Percentiles rank a stretch among this genome's conserved stretches.
Evolutionary conservation across 2,888 invertebrate genomes (phyloP).

Genomic region (Pollenia amentaria): DNA sequence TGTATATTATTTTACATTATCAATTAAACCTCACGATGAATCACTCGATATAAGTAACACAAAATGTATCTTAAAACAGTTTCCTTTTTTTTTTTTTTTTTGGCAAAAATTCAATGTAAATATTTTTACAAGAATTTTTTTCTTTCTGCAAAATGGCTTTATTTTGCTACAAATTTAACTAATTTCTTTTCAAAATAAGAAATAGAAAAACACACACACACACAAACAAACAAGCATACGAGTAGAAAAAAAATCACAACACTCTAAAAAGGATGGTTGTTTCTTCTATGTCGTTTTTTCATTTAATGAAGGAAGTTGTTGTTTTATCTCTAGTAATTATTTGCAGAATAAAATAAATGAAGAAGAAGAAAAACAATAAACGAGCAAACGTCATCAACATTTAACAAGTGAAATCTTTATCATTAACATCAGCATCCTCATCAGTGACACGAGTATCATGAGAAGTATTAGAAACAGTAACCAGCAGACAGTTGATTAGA

Average conservation of each 20-base stretch:
- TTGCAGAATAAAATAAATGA: background rate
- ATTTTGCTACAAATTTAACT: conserved; percentile 42
- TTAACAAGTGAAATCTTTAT: conserved; percentile 25
- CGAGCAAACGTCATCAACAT: conserved; percentile 29
- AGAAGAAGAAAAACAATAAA: conserved; percentile 10
- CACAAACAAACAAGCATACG: background rate
- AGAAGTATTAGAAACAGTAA: conserved; percentile 1
- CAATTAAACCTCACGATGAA: too few species aligned
- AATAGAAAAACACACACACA: background rate
- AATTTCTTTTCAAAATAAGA: conserved; percentile 23
- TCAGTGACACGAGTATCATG: background rate
- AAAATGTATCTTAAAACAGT: background rate
- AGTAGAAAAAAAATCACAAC: background rate
- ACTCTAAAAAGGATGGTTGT: conserved; percentile 9
- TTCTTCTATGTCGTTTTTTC: background rate
- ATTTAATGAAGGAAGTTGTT: conserved; percentile 17
- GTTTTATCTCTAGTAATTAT: conserved; percentile 38
- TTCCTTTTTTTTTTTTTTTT: background rate
- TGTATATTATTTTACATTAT: too few species aligned
- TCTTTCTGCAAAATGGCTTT: conserved; percentile 1
- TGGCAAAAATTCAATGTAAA: conserved; percentile 47
- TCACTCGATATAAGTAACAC: background rate
- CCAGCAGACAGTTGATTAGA: conserved; percentile 8
- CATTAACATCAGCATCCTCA: conserved; percentile 21
- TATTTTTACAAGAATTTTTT: conserved; percentile 11